Evolutionary conservation across 2,797 vertebrate species (phyloP), one percentile per base, ranked within the genome.

Genomic region (Cirrhinus molitorella): DNA sequence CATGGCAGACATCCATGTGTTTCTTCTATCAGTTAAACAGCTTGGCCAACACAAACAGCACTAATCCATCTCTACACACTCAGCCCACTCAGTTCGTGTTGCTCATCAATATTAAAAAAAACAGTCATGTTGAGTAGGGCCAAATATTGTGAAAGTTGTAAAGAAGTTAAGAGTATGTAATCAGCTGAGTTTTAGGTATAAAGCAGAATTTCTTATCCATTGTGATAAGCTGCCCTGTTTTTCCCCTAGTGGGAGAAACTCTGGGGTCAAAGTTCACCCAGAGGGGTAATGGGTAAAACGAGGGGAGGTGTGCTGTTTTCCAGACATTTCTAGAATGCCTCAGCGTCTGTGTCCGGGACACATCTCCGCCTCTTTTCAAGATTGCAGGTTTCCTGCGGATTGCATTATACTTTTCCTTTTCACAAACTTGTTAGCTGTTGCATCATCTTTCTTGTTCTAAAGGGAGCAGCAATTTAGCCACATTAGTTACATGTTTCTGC

Each of bases 281-380:
- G 31, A 14, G 21, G 85, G 7, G 6, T 23, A 14, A 28, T 31
- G 67, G 25, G n/a, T 21, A n/a, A 19, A 59, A 5, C n/a, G 5
- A 59, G 5, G 23, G 57, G 57, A 14, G 11, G 4, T 5, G 21
- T 25, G 21, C 21, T 59, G 25, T 61, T 65, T 63, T 78, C 12
- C n/a, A 16, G 79, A 80, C 75, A 86, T 89, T 45, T 86, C 37
- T 70, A 37, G 37, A 85, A 86, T 85, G 25, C 63, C 65, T 65
- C 74, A 63, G 81, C 70, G 61, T 80, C 61, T 82, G 70, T n/a
- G 74, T 67, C n/a, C 8, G 5, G 65, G 47, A 53, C 43, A 79
- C 47, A 57, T 28, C 65, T 31, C 23, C 57, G 3, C 47, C 51
- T 81, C 67, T 59, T 57, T 43, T 71, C 25, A 51, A 23, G 34